phyloP scores from a whole-genome alignment of 2,797 vertebrate species.

The Clangula hyemalis region DNA sequence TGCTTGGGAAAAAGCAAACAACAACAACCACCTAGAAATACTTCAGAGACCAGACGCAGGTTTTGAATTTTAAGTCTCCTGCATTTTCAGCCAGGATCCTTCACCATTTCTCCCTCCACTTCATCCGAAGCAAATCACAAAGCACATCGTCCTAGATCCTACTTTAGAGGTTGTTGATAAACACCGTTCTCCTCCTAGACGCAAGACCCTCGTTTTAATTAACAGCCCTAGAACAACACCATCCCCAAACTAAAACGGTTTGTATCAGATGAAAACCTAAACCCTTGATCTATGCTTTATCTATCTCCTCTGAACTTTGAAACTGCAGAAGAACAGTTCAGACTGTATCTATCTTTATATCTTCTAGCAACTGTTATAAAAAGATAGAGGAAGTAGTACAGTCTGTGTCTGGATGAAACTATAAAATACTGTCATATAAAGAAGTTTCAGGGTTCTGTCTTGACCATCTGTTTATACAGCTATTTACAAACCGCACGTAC shows the following conservation, averaged over 20 bases:
- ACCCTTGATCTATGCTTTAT: background rate
- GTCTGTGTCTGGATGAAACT: background rate
- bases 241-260: background rate
- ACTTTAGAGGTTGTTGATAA: background rate
- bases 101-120: background rate
- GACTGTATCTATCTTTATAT: background rate
- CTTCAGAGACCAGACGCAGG: background rate
- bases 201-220: background rate
- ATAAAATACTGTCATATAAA: background rate
- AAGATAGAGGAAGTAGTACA: background rate
- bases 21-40: no score
- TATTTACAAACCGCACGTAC: background rate
- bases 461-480: background rate
- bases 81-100: background rate
- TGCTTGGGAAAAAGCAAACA: background rate
- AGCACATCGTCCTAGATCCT: background rate
- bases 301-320: background rate
- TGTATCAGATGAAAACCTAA: background rate
- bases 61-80: background rate
- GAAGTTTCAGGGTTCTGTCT: slow-evolving; percentile 1
- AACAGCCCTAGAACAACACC: background rate
- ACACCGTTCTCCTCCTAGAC: background rate
- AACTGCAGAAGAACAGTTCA: background rate
- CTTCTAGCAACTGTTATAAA: background rate
- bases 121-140: background rate